Conservation (phyloP, 2,888 invertebrate species). For the Drosophila eohydei region DNA sequence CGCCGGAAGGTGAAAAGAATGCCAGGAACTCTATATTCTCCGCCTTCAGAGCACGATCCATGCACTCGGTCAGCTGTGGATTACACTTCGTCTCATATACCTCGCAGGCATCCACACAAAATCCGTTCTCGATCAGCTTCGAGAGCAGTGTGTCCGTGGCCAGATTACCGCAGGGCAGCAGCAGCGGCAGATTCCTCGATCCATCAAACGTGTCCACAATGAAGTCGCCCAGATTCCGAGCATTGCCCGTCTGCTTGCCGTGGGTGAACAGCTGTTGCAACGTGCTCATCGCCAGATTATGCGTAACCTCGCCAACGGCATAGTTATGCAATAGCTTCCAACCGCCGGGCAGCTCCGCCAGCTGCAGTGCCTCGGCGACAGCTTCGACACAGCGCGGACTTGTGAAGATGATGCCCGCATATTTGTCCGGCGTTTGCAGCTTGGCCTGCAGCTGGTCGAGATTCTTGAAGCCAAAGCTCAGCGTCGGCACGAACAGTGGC, state of each 20-base stretch:
- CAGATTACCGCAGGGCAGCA: conserved; percentile 87
- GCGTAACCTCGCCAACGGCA: conserved; percentile 87
- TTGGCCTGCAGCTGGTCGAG: conserved; percentile 84
- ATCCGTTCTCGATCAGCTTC: conserved; percentile 84
- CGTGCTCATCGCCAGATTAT: conserved; percentile 84
- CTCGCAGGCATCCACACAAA: conserved; percentile 85
- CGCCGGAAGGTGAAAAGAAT: conserved; percentile 88
- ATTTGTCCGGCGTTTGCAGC: conserved; percentile 85
- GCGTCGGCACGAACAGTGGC: conserved; percentile 85
- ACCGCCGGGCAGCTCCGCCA: conserved; percentile 82
- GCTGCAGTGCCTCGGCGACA: conserved; percentile 84
- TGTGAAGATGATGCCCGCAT: conserved; percentile 86
- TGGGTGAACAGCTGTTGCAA: conserved; percentile 85
- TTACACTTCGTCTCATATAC: conserved; percentile 87
- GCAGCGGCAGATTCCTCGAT: conserved; percentile 84
- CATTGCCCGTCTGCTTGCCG: conserved; percentile 87
- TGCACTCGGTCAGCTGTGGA: conserved; percentile 84
- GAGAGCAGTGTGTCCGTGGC: conserved; percentile 86
- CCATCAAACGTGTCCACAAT: conserved; percentile 86
- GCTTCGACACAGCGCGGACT: conserved; percentile 87
- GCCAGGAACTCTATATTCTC: conserved; percentile 86
- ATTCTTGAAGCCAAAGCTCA: conserved; percentile 86
- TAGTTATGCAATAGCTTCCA: conserved; percentile 86
- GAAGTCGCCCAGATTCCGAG: conserved; percentile 85
- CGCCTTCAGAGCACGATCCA: conserved; percentile 83